These are phyloP conservation scores for Cricetomys ansorgei DNA, from an alignment of 2,113 vertebrate genomes.

Conservation along the genomic window DNA sequence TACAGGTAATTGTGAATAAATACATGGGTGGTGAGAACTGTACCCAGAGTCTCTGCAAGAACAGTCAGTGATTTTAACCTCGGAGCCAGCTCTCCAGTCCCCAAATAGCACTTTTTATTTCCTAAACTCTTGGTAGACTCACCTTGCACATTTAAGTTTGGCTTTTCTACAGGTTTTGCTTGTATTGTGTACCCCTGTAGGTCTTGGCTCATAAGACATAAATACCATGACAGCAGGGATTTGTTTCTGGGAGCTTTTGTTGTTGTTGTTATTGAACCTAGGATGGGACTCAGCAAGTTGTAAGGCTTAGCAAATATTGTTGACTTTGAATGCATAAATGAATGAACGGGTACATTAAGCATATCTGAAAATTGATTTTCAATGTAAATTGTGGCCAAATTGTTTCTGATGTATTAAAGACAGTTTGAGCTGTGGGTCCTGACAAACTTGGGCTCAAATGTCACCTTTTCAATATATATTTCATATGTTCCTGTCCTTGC, in stretches of 20 bases:
- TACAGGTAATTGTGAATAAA: neutral
- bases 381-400: neutral
- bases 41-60: neutral
- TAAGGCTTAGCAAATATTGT: neutral
- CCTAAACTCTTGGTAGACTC: neutral
- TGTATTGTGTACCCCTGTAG: neutral
- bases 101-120: neutral
- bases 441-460: neutral
- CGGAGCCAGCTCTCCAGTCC: neutral
- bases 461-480: neutral
- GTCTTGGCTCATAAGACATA: neutral
- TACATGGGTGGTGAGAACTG: neutral
- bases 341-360: neutral
- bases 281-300: neutral
- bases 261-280: neutral
- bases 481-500: neutral
- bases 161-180: neutral
- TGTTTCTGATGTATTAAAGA: neutral
- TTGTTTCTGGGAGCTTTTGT: neutral
- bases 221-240: too few relatives aligned
- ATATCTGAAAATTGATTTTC: neutral
- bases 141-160: neutral
- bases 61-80: neutral
- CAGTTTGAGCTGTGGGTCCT: neutral
- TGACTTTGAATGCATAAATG: neutral